Conservation (phyloP, 1,140 invertebrate species). For the Harpegnathos saltator region DNA sequence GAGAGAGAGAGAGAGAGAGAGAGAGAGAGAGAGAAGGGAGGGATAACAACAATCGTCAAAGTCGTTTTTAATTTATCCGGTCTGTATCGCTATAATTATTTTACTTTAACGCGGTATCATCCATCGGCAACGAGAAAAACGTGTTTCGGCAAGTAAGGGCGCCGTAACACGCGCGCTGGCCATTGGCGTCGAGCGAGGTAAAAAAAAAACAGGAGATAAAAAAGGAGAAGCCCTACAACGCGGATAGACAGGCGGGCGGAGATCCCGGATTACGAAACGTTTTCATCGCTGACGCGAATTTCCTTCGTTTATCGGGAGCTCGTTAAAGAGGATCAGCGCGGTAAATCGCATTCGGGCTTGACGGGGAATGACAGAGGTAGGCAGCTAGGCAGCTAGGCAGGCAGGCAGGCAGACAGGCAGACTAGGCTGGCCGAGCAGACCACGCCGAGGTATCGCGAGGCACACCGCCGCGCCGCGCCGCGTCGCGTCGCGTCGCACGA, state of each 20-base stretch:
- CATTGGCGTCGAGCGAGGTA: neutral
- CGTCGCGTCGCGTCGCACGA: too few relatives aligned
- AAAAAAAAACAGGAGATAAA: neutral
- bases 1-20: neutral
- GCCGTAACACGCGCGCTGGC: constrained; percentile 35
- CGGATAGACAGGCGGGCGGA: constrained; percentile 59
- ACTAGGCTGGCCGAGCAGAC: constrained; percentile 6
- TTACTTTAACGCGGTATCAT: constrained; percentile 46
- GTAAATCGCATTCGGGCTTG: constrained; percentile 69
- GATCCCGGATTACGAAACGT: constrained; percentile 73
- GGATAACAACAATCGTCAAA: neutral
- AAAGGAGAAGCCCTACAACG: neutral
- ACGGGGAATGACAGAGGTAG: constrained; percentile 37
- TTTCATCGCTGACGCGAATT: constrained; percentile 74
- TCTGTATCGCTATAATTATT: constrained; percentile 51
- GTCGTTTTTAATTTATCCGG: constrained; percentile 58
- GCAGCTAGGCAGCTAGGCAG: constrained; percentile 21
- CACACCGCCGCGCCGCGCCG: constrained; percentile 10
- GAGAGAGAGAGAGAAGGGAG: neutral
- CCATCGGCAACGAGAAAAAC: constrained; percentile 25
- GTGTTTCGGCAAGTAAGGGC: constrained; percentile 13
- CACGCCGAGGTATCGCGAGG: neutral
- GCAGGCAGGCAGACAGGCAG: constrained; percentile 25
- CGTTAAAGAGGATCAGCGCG: constrained; percentile 72
- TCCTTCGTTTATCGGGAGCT: constrained; percentile 75